Base-by-base conservation (phyloP, 2,797 vertebrate species). In the Crenichthys baileyi region DNA sequence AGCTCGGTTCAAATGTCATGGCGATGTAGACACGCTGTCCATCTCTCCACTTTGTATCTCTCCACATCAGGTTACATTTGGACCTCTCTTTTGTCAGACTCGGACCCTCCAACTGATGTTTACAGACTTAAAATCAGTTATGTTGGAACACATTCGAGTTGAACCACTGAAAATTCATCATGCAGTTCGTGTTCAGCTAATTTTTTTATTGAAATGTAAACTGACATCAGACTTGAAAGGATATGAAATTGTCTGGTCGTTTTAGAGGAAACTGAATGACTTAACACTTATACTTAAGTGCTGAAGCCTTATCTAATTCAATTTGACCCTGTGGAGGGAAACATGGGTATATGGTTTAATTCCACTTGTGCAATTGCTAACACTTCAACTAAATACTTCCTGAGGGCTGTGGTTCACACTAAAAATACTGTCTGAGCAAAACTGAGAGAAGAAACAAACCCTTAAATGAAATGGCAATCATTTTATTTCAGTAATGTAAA, bases 1-100 rank as follows among this genome's bases (percentile, higher is more conserved):
- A 88, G 77, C 5, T n/a, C 53, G 9, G 73, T 75, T 71, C 41
- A 79, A 78, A 83, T 85, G 85, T 90, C 88, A 80, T 61, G 39
- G 72, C 39, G 79, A 79, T 84, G 87, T 78, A 72, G 84, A 75
- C 11, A 55, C 65, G 79, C 83, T 31, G 71, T 88, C 84, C 73
- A 15, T 91, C 84, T 83, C 76, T 74, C 60, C 68, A 12, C 56
- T 44, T 68, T 67, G 20, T 76, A 56, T 67, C 36, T 46, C 48
- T 70, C 18, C 44, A 29, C 2, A 9, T 77, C 41, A 29, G 44
- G 56, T 70, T 51, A 39, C 74, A 73, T 48, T 15, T 80, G 31
- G 24, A 29, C 26, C 56, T 16, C 15, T 56, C 68, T 77, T 70
- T 75, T 61, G 51, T 73, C 41, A 7, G 24, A 2, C 46, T 46